A percentile compares a stretch with the other conserved stretches of the same genome.
phyloP scores from a whole-genome alignment of 2,888 invertebrate genomes.

The Smittia aterrima region DNA sequence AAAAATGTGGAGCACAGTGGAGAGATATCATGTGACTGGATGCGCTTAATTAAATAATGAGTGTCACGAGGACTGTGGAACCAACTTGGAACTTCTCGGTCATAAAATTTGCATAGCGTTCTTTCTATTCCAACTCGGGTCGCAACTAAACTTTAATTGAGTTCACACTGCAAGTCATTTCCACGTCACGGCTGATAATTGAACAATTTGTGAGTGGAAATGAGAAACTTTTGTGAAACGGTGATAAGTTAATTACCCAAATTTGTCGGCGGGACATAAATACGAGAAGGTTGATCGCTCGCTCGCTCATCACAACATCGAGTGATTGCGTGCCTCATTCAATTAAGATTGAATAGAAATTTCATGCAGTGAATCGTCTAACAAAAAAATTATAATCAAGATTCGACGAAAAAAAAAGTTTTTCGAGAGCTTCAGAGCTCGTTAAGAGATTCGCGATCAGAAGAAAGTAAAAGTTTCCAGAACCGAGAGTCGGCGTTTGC shows the following conservation, averaged over 20 bases:
- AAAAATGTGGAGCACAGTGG: slow-evolving; percentile 23
- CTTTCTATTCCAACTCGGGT: neutral
- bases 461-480: slow-evolving; percentile 37
- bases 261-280: neutral
- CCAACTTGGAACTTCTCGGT: neutral
- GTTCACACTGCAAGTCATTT: slow-evolving; percentile 31
- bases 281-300: neutral
- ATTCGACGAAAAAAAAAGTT: no score
- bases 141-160: slow-evolving; percentile 25
- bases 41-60: slow-evolving; percentile 35
- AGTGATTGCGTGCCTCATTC: slow-evolving; percentile 16
- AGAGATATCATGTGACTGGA: slow-evolving; percentile 20
- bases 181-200: slow-evolving; percentile 33
- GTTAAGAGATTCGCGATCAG: no score
- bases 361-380: slow-evolving; percentile 10
- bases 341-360: slow-evolving; percentile 37
- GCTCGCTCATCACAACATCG: neutral
- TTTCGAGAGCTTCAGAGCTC: no score
- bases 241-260: slow-evolving; percentile 30
- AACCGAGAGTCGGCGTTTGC: neutral
- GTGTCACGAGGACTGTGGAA: slow-evolving; percentile 10
- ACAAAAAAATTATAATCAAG: neutral
- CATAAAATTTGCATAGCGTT: slow-evolving; percentile 11
- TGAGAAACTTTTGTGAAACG: slow-evolving; percentile 23
- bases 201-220: slow-evolving; percentile 26